Evolutionary conservation across 2,888 invertebrate genomes (phyloP).

Genomic region (Acrobasis repandana): DNA sequence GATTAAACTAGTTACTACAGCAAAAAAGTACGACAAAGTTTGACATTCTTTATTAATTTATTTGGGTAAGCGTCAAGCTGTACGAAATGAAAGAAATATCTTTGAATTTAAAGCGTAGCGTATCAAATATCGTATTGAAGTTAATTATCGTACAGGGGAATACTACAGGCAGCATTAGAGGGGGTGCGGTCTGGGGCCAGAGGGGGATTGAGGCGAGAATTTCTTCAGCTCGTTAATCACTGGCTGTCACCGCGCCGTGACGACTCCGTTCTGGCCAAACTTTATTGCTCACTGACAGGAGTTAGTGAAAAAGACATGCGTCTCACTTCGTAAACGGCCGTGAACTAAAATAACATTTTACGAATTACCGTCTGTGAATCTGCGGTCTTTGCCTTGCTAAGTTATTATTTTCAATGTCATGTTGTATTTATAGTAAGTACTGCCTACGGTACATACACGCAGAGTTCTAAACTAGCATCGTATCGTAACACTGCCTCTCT

Average conservation of each 20-base stretch:
- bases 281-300: constrained; percentile 62
- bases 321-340: constrained; percentile 55
- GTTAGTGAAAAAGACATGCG: constrained; percentile 56
- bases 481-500: too few relatives aligned
- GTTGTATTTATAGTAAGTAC: not conserved
- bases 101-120: not conserved
- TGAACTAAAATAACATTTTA: constrained; percentile 55
- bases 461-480: too few relatives aligned
- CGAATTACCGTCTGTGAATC: constrained; percentile 26
- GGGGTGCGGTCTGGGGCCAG: constrained; percentile 29
- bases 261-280: constrained; percentile 54
- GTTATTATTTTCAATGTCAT: constrained; percentile 13
- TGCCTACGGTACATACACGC: not conserved
- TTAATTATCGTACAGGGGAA: constrained; percentile 32
- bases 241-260: constrained; percentile 57
- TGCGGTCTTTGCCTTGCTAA: constrained; percentile 1
- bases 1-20: not conserved
- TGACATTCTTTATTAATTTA: not conserved
- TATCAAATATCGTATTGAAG: constrained; percentile 36
- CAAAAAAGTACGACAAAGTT: not conserved
- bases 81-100: not conserved
- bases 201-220: constrained; percentile 39
- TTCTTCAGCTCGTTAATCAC: constrained; percentile 70
- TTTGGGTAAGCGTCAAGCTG: not conserved
- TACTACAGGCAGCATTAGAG: constrained; percentile 27